phyloP scores from a whole-genome alignment of 2,113 vertebrate genomes.

The Mus spicilegus region DNA sequence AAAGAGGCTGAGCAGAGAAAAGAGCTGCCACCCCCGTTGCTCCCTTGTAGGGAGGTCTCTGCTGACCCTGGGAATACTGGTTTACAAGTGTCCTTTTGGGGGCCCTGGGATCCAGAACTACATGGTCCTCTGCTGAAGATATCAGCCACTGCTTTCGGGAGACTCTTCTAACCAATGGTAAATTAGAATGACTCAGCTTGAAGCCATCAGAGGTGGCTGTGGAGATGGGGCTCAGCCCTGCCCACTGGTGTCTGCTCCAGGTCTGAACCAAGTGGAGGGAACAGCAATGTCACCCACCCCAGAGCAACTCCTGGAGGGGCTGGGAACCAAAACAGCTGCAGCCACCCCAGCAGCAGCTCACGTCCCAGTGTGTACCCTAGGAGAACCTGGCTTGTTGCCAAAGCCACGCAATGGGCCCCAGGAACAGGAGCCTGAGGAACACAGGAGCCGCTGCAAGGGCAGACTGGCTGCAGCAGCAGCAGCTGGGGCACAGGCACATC shows the following conservation, averaged over 20 bases:
- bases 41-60: neutral
- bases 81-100: neutral
- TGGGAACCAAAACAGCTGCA: too few relatives aligned
- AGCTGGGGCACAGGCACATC: neutral
- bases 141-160: too few relatives aligned
- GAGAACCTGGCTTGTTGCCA: too few relatives aligned
- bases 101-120: neutral
- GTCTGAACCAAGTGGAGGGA: neutral
- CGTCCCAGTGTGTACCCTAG: accelerated
- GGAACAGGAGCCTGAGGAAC: neutral
- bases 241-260: neutral
- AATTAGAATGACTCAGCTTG: neutral
- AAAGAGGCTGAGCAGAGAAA: neutral
- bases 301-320: neutral
- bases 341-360: neutral
- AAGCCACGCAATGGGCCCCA: neutral
- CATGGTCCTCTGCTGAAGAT: neutral
- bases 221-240: neutral
- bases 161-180: neutral
- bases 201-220: neutral
- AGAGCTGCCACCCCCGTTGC: neutral
- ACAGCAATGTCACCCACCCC: neutral
- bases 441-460: neutral
- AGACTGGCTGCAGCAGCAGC: neutral
- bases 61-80: neutral